Conservation (phyloP, 2,797 vertebrate genomes). For the Galago senegalensis region DNA sequence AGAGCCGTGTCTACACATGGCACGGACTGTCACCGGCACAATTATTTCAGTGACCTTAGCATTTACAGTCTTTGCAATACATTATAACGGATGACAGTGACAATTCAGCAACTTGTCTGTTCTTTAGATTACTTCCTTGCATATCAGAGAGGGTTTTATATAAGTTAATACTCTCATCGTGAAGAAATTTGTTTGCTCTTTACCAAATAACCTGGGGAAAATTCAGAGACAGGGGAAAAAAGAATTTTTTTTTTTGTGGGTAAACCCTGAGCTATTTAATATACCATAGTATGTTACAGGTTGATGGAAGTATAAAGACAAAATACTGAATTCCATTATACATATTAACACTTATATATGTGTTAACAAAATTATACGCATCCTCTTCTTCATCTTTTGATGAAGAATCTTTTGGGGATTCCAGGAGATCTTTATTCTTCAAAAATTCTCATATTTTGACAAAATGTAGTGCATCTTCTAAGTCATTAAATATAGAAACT, state of each 20-base stretch:
- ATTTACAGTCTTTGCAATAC: neutral
- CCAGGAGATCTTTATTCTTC: slow-evolving; percentile 62
- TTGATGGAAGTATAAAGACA: slow-evolving; percentile 66
- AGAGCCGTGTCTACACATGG: neutral
- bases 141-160: neutral
- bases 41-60: neutral
- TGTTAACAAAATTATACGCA: slow-evolving; percentile 74
- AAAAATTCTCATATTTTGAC: slow-evolving; percentile 68
- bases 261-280: slow-evolving; percentile 64
- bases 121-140: neutral
- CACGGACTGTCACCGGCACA: neutral
- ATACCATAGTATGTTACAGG: neutral
- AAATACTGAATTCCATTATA: slow-evolving; percentile 77
- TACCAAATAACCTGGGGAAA: slow-evolving; percentile 66
- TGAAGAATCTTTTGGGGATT: slow-evolving; percentile 65
- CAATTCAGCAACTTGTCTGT: neutral
- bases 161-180: neutral
- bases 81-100: neutral
- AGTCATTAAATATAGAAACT: slow-evolving; percentile 73
- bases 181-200: slow-evolving; percentile 48
- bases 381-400: slow-evolving; percentile 69
- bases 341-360: slow-evolving; percentile 75
- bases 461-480: slow-evolving; percentile 78
- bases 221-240: slow-evolving; percentile 56
- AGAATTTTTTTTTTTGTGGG: slow-evolving; percentile 43